Evolutionary conservation across 1,140 invertebrate genomes (phyloP).

Genomic region (Paralvinella palmiformis): DNA sequence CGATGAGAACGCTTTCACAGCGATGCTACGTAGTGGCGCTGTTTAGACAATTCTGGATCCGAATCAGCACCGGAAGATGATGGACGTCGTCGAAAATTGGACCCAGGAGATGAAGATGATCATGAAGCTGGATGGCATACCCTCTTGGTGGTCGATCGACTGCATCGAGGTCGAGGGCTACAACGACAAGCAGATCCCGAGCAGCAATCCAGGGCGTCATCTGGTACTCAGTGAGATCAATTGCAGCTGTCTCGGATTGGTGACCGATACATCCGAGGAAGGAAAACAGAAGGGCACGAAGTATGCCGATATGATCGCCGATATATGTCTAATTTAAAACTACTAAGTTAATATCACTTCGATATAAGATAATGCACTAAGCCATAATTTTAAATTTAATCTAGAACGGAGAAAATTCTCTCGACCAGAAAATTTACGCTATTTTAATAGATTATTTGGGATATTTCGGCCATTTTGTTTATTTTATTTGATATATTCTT

Average conservation of each 20-base stretch:
- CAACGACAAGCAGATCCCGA: constrained; percentile 14
- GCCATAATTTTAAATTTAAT: too few relatives aligned
- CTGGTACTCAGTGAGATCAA: constrained; percentile 20
- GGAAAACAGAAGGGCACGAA: constrained; percentile 18
- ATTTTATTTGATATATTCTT: too few relatives aligned
- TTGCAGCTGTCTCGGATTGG: constrained; percentile 19
- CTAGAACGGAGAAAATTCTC: too few relatives aligned
- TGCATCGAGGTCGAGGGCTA: constrained; percentile 16
- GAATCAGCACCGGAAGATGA: constrained; percentile 10
- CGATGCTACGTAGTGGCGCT: constrained; percentile 15
- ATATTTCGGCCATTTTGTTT: too few relatives aligned
- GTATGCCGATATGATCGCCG: constrained; percentile 19
- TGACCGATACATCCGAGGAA: constrained; percentile 18
- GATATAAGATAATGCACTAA: too few relatives aligned
- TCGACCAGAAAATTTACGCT: too few relatives aligned
- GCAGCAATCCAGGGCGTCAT: constrained; percentile 9
- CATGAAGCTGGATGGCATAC: constrained; percentile 18
- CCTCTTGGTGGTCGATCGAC: constrained; percentile 22
- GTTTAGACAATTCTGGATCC: constrained; percentile 18
- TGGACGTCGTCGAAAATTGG: constrained; percentile 16
- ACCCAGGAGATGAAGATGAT: constrained; percentile 13
- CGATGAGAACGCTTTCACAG: constrained; percentile 20
- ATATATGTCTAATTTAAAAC: constrained; percentile 9
- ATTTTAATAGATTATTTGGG: too few relatives aligned
- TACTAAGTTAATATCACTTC: too few relatives aligned